Evolutionary conservation across 2,113 vertebrate species (phyloP).

Genomic region (Centropristis striata): DNA sequence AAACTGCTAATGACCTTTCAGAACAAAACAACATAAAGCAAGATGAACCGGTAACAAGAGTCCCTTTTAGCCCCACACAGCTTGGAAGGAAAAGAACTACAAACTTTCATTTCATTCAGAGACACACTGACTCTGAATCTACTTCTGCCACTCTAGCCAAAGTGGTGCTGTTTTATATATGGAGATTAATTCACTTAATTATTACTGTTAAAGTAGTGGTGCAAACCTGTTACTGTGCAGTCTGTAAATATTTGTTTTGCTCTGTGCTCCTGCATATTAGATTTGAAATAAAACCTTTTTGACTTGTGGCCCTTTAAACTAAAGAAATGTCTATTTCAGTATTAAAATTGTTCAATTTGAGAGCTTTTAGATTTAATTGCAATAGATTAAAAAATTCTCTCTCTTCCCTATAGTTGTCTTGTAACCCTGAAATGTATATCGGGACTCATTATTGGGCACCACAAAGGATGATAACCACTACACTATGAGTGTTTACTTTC

Average conservation of each 20-base stretch:
- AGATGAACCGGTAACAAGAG: neutral
- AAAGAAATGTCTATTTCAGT: too few species aligned
- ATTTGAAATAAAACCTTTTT: conserved; percentile 7
- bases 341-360: too few species aligned
- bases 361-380: too few species aligned
- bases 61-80: conserved; percentile 15
- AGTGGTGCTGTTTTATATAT: neutral
- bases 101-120: neutral
- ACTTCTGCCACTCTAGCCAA: neutral
- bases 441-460: neutral
- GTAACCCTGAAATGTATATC: neutral
- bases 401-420: too few species aligned
- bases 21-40: neutral
- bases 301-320: conserved; percentile 7
- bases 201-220: neutral
- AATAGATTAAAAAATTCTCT: too few species aligned
- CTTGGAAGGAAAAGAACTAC: neutral
- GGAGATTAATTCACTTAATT: neutral
- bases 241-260: conserved; percentile 9
- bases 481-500: neutral
- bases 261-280: neutral
- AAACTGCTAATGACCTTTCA: conserved; percentile 16
- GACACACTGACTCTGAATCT: neutral
- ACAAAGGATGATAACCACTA: too few species aligned
- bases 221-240: neutral